Evolutionary conservation across 2,113 vertebrate genomes (phyloP).

Genomic region (Campylomormyrus tamandua): DNA sequence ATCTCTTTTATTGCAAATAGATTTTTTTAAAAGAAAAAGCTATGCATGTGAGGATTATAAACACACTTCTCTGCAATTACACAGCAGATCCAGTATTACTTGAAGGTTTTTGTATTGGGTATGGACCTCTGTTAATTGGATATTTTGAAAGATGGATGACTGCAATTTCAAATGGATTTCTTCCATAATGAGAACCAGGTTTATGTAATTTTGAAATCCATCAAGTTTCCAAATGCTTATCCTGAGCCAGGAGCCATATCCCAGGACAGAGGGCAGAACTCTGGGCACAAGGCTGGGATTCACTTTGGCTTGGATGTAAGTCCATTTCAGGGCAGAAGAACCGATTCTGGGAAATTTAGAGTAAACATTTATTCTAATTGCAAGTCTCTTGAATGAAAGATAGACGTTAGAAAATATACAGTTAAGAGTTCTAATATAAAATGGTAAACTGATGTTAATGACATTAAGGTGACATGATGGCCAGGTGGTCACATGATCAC

Average conservation of each 20-base stretch:
- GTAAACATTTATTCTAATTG: not conserved
- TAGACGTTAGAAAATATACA: not conserved
- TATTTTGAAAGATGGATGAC: conserved; percentile 3
- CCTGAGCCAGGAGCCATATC: not conserved
- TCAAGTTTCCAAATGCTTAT: not conserved
- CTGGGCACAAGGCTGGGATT: not conserved
- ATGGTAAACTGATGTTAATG: not conserved
- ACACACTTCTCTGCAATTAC: not conserved
- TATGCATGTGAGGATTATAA: not conserved
- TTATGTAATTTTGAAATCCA: not conserved
- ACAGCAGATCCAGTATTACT: not conserved
- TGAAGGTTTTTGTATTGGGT: not conserved
- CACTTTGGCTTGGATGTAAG: not conserved
- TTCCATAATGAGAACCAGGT: conserved; percentile 14
- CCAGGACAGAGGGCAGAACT: not conserved
- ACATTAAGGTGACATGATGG: not conserved
- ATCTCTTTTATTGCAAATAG: not conserved
- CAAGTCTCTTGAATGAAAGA: not conserved
- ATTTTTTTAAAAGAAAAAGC: not conserved
- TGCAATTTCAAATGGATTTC: not conserved
- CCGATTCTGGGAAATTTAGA: not conserved
- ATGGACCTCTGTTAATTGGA: not conserved
- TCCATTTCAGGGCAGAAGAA: not conserved
- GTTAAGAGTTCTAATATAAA: too few relatives aligned
- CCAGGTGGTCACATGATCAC: not conserved